Evolutionary conservation across 2,113 vertebrate genomes (phyloP).

Genomic region (Syngnathoides biaculeatus): DNA sequence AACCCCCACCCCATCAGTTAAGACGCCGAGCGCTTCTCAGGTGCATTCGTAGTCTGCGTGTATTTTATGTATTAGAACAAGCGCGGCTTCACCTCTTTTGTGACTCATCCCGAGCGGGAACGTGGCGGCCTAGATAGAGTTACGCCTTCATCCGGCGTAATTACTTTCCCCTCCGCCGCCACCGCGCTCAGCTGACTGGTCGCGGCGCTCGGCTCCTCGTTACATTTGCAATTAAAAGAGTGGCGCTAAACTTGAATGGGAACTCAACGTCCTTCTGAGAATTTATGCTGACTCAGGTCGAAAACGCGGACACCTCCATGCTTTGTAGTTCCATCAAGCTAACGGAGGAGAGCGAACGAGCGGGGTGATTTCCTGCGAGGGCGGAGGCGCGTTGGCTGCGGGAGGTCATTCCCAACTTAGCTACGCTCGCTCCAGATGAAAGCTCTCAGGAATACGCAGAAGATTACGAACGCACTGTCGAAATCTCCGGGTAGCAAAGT

Average conservation of each 20-base stretch:
- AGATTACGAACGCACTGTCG: too few species aligned
- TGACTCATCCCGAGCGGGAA: background rate
- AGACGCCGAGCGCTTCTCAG: background rate
- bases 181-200: constrained; percentile 30
- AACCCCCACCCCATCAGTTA: background rate
- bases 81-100: background rate
- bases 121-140: constrained; percentile 33
- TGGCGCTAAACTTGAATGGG: background rate
- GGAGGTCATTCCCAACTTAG: constrained; percentile 7
- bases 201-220: constrained; percentile 22
- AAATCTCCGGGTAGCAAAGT: too few species aligned
- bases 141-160: constrained; percentile 30
- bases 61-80: background rate
- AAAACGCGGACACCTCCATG: background rate
- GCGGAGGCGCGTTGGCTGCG: background rate
- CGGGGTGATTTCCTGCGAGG: constrained; percentile 8
- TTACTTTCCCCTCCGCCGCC: constrained; percentile 23
- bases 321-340: background rate
- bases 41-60: background rate
- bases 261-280: background rate
- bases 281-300: background rate
- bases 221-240: constrained; percentile 18
- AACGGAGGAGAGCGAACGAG: background rate
- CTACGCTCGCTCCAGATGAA: background rate
- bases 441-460: constrained; percentile 8